A percentile compares a stretch with the other conserved stretches of the same genome.
These are phyloP conservation scores for Caenorhabditis sp. DNA, from an alignment of 2,888 invertebrate genomes.

Conservation along the genomic window DNA sequence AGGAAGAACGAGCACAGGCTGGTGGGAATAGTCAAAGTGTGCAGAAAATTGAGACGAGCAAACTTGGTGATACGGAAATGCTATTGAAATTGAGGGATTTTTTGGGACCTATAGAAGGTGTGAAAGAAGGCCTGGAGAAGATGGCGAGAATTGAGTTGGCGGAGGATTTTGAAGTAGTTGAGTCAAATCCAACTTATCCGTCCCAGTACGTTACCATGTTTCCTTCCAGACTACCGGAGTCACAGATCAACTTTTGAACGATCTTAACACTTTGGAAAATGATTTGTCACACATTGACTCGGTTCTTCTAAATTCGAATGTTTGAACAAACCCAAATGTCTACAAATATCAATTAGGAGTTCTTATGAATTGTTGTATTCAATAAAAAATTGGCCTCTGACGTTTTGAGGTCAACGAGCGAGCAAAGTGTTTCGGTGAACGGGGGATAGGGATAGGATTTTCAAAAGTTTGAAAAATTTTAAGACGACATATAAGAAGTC, in stretches of 20 bases:
- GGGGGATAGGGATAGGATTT: no score
- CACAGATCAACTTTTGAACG: no score
- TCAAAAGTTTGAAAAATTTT: no score
- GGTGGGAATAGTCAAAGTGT: conserved; percentile 23
- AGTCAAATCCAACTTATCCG: no score
- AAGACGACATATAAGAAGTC: no score
- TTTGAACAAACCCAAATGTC: background rate
- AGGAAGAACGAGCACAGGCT: conserved; percentile 27
- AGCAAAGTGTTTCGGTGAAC: background rate
- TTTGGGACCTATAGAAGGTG: background rate
- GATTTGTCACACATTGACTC: background rate
- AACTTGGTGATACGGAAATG: background rate
- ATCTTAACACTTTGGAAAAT: no score
- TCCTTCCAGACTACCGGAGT: no score
- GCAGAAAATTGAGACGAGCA: background rate
- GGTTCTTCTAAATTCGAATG: background rate
- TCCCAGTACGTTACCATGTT: no score
- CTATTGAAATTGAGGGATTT: background rate
- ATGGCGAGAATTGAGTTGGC: background rate
- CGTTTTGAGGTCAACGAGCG: background rate
- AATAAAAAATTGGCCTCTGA: background rate
- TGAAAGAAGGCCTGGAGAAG: background rate
- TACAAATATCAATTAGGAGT: background rate
- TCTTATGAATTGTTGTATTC: background rate
- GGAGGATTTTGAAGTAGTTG: no score